phyloP scores from a whole-genome alignment of 2,113 vertebrate species.

The Oreocharis arfaki region DNA sequence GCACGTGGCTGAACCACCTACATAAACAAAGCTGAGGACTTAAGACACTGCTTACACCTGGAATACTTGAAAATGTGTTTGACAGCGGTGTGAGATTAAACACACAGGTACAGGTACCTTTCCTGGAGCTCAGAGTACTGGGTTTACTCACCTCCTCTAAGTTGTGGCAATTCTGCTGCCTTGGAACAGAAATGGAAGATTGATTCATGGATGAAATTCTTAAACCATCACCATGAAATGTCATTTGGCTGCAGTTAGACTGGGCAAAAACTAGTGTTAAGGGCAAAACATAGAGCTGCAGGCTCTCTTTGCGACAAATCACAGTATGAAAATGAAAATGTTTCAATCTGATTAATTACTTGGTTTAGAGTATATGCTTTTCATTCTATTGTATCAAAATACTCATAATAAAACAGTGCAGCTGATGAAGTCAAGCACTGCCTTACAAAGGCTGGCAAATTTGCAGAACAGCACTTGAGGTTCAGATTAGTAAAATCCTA shows the following conservation, averaged over 20 bases:
- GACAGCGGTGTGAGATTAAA: neutral
- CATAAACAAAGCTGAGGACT: neutral
- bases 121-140: neutral
- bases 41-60: neutral
- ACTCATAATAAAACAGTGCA: slow-evolving; percentile 5
- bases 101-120: neutral
- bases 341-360: slow-evolving; percentile 33
- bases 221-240: slow-evolving; percentile 18
- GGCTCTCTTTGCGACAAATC: neutral
- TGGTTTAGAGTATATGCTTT: neutral
- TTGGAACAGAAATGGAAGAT: slow-evolving; percentile 4
- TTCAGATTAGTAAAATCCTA: slow-evolving; percentile 59
- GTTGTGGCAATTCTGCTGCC: neutral
- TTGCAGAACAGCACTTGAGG: slow-evolving; percentile 56
- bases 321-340: neutral
- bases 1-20: neutral
- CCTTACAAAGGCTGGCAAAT: slow-evolving; percentile 40
- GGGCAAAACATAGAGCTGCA: neutral
- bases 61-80: neutral
- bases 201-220: slow-evolving; percentile 51
- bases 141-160: neutral
- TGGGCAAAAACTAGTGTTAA: neutral
- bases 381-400: slow-evolving; percentile 27
- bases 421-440: slow-evolving; percentile 47
- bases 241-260: slow-evolving; percentile 10